Evolutionary conservation across 2,797 vertebrate genomes (phyloP), one percentile per base, ranked within the genome.

Genomic region (Halcyon badia): DNA sequence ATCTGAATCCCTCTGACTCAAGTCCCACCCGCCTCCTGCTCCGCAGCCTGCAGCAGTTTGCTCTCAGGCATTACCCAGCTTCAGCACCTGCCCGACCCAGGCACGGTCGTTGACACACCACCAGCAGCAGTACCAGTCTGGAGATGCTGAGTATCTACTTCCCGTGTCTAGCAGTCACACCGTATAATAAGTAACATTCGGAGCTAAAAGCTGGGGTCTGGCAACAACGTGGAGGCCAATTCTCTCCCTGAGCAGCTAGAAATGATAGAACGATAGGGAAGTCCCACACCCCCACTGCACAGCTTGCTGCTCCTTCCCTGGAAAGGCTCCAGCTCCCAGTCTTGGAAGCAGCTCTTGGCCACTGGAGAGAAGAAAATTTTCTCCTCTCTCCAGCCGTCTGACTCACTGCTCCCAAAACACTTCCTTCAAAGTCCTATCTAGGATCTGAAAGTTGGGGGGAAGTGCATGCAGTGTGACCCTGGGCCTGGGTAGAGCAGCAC

Each of bases 101-200:
- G 5, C 11, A 20, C 0, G 0, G 71, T 66, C 1, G 1, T 41
- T 17, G 58, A 39, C 61, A 41, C 0, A 2, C 10, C 69, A 37
- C 2, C 77, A 57, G 48, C 65, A 83, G 76, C 68, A 42, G 56
- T 8, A 22, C 33, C 37, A 77, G 41, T 8, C 35, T 49, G 46
- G 65, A 54, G 58, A 12, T 39, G 33, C 54, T 1, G 6, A 25
- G 3, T 35, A n/a, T 46, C 66, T 28, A 6, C 83, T 57, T 71
- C 77, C 39, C 12, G 3, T 15, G 37, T n/a, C 58, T 7, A 37
- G 39, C 30, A 75, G 49, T 54, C 30, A 16, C 66, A 89, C 51
- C 8, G 5, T 8, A 3, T 3, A 82, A 88, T 1, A 2, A 72
- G 70, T 3, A 89, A 84, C 83, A 57, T 75, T 77, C 57, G 78